phyloP scores from a whole-genome alignment of 2,113 vertebrate genomes.

The Mastomys natalensis region DNA sequence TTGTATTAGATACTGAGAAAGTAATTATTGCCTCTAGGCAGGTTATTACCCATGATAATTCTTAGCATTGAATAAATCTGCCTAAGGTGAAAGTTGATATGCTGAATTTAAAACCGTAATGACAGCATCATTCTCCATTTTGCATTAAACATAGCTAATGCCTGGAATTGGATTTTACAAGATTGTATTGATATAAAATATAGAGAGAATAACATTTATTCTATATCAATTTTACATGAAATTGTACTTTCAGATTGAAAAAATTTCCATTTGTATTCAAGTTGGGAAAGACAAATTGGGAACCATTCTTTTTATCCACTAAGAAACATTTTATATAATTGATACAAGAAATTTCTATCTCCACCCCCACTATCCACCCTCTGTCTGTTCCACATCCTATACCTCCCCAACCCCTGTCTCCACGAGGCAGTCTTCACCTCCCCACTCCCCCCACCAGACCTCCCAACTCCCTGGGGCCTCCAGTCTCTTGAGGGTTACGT shows the following conservation, averaged over 20 bases:
- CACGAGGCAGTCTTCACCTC: no score
- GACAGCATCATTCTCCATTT: constrained; percentile 66
- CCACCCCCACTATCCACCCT: no score
- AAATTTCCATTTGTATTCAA: constrained; percentile 61
- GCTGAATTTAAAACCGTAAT: constrained; percentile 54
- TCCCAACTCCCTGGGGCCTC: no score
- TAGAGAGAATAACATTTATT: constrained; percentile 49
- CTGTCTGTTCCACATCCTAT: no score
- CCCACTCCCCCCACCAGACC: no score
- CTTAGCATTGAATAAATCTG: constrained; percentile 53
- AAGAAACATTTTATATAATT: constrained; percentile 51
- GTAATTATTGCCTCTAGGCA: constrained; percentile 61
- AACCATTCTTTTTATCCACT: constrained; percentile 18
- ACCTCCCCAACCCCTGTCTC: no score
- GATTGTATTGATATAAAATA: constrained; percentile 54
- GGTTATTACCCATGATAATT: constrained; percentile 65
- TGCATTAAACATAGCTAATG: constrained; percentile 52
- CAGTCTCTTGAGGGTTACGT: no score
- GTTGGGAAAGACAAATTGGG: constrained; percentile 32
- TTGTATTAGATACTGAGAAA: constrained; percentile 64
- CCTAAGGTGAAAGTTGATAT: constrained; percentile 55
- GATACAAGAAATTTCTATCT: constrained; percentile 33
- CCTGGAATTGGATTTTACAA: constrained; percentile 46
- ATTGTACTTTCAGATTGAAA: constrained; percentile 36
- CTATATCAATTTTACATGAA: constrained; percentile 57